phyloP scores from a whole-genome alignment of 2,113 vertebrate genomes.

The Typhlomys cinereus region DNA sequence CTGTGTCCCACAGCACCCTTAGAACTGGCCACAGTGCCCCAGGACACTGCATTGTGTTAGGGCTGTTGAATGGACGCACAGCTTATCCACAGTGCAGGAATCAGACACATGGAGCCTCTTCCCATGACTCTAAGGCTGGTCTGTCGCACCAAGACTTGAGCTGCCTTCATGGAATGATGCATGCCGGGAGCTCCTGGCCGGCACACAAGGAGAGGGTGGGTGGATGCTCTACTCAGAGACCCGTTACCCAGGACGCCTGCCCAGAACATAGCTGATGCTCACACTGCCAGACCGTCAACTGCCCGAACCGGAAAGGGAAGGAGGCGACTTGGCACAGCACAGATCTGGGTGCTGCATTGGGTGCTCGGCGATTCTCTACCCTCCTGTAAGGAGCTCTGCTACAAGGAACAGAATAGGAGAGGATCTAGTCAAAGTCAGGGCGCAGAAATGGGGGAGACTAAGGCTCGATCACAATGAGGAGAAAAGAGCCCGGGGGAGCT shows the following conservation, averaged over 20 bases:
- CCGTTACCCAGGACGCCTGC: background rate
- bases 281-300: too few species aligned
- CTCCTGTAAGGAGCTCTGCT: background rate
- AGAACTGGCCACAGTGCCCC: background rate
- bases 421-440: background rate
- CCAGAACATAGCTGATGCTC: background rate
- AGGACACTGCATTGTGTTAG: background rate
- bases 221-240: background rate
- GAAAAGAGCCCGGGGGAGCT: background rate
- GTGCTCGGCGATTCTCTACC: too few species aligned
- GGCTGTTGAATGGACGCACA: background rate
- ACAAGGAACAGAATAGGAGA: background rate
- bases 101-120: background rate
- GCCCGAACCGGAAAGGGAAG: background rate
- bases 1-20: background rate
- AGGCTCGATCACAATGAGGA: background rate
- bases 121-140: background rate
- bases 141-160: background rate
- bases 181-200: background rate
- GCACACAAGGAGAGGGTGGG: background rate
- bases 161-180: rapidly evolving
- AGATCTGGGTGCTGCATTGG: background rate
- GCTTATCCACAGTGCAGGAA: background rate
- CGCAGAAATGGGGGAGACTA: background rate
- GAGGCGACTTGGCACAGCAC: too few species aligned